Evolutionary conservation across 2,888 invertebrate genomes (phyloP).

Genomic region (Patella pellucida): DNA sequence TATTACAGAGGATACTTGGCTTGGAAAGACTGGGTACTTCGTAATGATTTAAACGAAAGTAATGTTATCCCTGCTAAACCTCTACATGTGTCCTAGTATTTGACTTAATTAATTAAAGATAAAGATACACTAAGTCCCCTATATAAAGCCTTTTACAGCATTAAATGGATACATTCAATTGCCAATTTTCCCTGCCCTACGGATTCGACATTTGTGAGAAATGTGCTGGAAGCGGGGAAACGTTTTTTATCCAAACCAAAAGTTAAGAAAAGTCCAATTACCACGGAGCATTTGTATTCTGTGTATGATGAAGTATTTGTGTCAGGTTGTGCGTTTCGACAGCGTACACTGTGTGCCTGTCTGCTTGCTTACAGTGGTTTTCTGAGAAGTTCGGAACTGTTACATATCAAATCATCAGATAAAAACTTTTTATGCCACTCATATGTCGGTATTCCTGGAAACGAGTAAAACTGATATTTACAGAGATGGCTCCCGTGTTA

Average conservation of each 20-base stretch:
- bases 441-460: conserved; percentile 11
- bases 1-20: too few species aligned
- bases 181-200: conserved; percentile 16
- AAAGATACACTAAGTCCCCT: conserved; percentile 17
- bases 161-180: conserved; percentile 19
- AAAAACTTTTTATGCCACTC: neutral
- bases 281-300: neutral
- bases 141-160: conserved; percentile 21
- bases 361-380: neutral
- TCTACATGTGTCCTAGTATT: conserved; percentile 15
- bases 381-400: neutral
- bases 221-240: conserved; percentile 20
- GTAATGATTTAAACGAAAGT: too few species aligned
- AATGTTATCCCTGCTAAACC: conserved; percentile 12
- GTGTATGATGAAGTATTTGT: neutral
- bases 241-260: conserved; percentile 14
- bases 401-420: neutral
- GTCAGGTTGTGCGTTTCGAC: neutral
- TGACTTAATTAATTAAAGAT: conserved; percentile 17
- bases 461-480: conserved; percentile 5
- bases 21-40: too few species aligned
- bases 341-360: neutral
- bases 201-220: conserved; percentile 10
- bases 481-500: too few species aligned
- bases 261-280: conserved; percentile 19